These are phyloP conservation scores for Gymnoscelis rufifasciata DNA, from an alignment of 2,888 invertebrate genomes.

Conservation along the genomic window DNA sequence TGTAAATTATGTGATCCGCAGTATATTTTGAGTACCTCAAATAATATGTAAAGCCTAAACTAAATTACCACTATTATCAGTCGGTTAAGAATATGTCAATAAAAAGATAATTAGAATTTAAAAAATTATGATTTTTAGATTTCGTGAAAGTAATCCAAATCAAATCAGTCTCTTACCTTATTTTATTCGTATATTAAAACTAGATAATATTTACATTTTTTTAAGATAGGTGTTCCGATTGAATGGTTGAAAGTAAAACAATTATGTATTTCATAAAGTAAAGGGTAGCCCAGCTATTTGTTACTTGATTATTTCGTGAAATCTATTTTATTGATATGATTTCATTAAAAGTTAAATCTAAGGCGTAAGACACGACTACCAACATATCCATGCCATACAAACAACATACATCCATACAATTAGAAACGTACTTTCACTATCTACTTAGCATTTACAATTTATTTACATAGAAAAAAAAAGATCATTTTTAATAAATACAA, in stretches of 20 bases:
- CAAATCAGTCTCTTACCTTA: conserved; percentile 75
- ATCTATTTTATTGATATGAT: conserved; percentile 20
- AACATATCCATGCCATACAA: conserved; percentile 32
- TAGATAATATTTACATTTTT: conserved; percentile 63
- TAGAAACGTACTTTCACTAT: conserved; percentile 63
- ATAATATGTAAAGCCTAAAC: conserved; percentile 33
- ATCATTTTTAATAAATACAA: conserved; percentile 65
- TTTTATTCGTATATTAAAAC: conserved; percentile 58
- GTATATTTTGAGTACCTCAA: conserved; percentile 20
- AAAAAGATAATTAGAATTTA: conserved; percentile 45
- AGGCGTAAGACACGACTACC: conserved; percentile 31
- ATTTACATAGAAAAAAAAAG: conserved; percentile 61
- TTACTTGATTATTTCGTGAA: conserved; percentile 4
- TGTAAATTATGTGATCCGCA: conserved; percentile 15
- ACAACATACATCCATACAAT: conserved; percentile 36
- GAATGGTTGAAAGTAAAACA: conserved; percentile 21
- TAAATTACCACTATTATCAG: conserved; percentile 53
- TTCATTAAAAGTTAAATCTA: conserved; percentile 16
- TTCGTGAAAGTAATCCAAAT: conserved; percentile 51
- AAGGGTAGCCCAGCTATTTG: background rate
- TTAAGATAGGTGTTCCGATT: conserved; percentile 31
- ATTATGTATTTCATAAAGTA: background rate
- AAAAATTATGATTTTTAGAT: conserved; percentile 24
- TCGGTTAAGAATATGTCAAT: conserved; percentile 51
- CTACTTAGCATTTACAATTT: conserved; percentile 70